These are phyloP conservation scores for Lycophotia porphyrea DNA, from an alignment of 2,888 invertebrate genomes.

Conservation along the genomic window DNA sequence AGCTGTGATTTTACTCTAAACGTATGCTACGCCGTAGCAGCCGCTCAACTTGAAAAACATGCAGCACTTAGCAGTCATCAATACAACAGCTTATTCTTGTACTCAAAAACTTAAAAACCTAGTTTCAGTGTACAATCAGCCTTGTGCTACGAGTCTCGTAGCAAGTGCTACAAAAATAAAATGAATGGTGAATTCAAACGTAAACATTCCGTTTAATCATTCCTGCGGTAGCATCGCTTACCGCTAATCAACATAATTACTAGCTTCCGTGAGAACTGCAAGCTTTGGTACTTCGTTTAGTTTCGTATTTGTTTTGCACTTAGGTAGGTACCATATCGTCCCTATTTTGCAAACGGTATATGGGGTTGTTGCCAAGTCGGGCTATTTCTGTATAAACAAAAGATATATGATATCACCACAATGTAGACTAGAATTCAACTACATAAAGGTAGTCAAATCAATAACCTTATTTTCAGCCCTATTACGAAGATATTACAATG, in stretches of 20 bases:
- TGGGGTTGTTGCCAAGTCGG: too few species aligned
- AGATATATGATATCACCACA: neutral
- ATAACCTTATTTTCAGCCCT: neutral
- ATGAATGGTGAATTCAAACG: constrained; percentile 21
- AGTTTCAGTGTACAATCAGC: neutral
- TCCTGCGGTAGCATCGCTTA: constrained; percentile 23
- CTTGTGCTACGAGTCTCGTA: constrained; percentile 34
- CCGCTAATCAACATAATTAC: constrained; percentile 51
- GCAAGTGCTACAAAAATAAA: constrained; percentile 37
- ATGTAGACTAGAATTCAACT: too few species aligned
- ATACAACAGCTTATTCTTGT: neutral
- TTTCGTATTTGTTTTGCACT: constrained; percentile 1
- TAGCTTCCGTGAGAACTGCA: constrained; percentile 41
- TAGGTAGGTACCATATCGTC: too few species aligned
- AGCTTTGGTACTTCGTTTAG: constrained; percentile 12
- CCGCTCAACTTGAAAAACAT: neutral
- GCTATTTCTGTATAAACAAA: neutral
- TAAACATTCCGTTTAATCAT: constrained; percentile 38
- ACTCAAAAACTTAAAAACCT: neutral
- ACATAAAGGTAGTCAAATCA: neutral
- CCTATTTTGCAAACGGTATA: neutral
- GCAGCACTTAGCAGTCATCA: neutral
- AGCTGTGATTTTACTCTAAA: neutral
- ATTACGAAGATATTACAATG: neutral
- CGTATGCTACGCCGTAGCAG: neutral